phyloP scores from a whole-genome alignment of 1,140 invertebrate species.

The Papilio glaucus region DNA sequence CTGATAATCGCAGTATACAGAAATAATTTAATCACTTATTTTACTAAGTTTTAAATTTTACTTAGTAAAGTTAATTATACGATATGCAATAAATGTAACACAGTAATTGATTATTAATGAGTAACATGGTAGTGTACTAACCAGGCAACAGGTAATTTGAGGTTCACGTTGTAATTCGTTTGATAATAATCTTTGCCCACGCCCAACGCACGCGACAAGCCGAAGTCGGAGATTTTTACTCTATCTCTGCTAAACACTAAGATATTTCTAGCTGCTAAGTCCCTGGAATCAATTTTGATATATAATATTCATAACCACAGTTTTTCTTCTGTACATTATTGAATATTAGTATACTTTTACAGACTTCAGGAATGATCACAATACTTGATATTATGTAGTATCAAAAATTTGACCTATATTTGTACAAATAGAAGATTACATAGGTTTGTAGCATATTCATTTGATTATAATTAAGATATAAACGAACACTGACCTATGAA shows the following conservation, averaged over 20 bases:
- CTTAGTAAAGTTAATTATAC: too few species aligned
- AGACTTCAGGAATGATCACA: too few species aligned
- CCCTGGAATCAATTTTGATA: slow-evolving; percentile 83
- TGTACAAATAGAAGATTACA: too few species aligned
- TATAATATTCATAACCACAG: not conserved
- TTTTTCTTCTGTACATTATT: too few species aligned
- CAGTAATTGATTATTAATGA: slow-evolving; percentile 5
- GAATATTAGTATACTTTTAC: too few species aligned
- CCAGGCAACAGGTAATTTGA: slow-evolving; percentile 99
- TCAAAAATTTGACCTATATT: too few species aligned
- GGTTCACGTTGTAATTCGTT: slow-evolving; percentile 98
- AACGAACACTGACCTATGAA: slow-evolving; percentile 88
- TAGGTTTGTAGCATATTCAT: too few species aligned
- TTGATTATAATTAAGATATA: not conserved
- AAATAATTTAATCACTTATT: too few species aligned
- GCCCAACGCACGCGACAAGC: slow-evolving; percentile 96
- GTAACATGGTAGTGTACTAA: slow-evolving; percentile 72
- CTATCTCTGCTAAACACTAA: slow-evolving; percentile 97
- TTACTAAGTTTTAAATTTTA: too few species aligned
- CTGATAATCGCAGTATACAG: too few species aligned
- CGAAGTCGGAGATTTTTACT: slow-evolving; percentile 99
- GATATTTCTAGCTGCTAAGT: slow-evolving; percentile 97
- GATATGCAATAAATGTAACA: too few species aligned
- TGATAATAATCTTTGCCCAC: slow-evolving; percentile 99
- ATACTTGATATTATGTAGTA: too few species aligned